A percentile compares a stretch with the other conserved stretches of the same genome.
Evolutionary conservation across 1,140 invertebrate species (phyloP).

Genomic region (Colletes gigas): DNA sequence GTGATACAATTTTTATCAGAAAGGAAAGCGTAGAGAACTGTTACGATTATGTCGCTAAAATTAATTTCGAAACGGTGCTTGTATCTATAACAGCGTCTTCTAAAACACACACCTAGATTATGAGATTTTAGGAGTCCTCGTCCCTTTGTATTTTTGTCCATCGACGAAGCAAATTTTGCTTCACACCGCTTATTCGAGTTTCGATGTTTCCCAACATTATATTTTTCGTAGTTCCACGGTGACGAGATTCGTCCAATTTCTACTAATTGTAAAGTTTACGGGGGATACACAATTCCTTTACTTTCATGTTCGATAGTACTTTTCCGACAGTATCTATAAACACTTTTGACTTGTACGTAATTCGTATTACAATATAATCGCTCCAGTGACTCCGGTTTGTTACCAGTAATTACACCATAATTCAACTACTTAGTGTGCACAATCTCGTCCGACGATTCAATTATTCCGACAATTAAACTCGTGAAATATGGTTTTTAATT

Average conservation of each 20-base stretch:
- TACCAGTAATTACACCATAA: slow-evolving; percentile 20
- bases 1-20: background rate
- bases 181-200: background rate
- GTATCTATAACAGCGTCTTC: background rate
- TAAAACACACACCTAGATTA: background rate
- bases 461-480: background rate
- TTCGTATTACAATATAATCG: background rate
- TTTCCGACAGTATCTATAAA: background rate
- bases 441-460: background rate
- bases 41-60: background rate
- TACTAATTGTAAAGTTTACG: background rate
- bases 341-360: background rate
- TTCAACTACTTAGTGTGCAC: background rate
- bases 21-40: background rate
- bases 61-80: background rate
- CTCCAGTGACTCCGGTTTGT: background rate
- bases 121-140: background rate
- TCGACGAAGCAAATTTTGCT: background rate
- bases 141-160: background rate
- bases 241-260: background rate
- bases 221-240: background rate
- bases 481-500: no score
- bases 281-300: background rate
- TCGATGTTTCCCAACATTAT: background rate
- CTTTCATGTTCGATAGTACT: slow-evolving; percentile 23